Percentiles rank a stretch among this genome's conserved stretches.
These are phyloP conservation scores for Parus major DNA, from an alignment of 2,113 vertebrate species.

Conservation along the genomic window DNA sequence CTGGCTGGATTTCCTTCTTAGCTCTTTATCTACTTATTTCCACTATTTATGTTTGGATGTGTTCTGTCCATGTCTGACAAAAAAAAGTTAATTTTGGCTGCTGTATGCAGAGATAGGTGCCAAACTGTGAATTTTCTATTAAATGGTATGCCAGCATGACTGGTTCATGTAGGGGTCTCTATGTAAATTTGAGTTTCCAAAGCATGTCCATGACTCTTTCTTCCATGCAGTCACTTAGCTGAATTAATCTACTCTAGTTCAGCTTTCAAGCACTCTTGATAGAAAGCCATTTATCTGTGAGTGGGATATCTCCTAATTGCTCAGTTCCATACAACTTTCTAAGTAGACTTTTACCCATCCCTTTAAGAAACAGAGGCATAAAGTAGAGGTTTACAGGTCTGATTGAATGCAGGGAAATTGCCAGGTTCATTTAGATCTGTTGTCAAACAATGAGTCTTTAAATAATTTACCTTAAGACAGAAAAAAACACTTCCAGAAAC, in stretches of 20 bases:
- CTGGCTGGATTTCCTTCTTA: background rate
- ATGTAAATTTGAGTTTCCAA: background rate
- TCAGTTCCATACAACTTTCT: background rate
- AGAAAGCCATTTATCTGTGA: background rate
- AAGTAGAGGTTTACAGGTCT: background rate
- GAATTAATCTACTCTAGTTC: background rate
- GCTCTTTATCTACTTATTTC: background rate
- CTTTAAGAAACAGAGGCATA: background rate
- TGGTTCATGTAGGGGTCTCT: background rate
- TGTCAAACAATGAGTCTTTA: background rate
- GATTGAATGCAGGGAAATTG: background rate
- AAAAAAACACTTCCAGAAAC: background rate
- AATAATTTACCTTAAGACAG: background rate
- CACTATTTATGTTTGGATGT: background rate
- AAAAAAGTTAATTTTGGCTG: background rate
- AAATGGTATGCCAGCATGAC: background rate
- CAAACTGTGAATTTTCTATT: background rate
- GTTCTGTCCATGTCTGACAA: background rate
- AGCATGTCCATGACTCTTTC: accelerated
- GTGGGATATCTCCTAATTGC: background rate
- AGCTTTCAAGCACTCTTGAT: background rate
- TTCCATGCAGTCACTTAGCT: background rate
- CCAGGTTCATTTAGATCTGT: background rate
- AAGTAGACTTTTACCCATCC: background rate
- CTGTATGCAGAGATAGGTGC: background rate